A percentile compares a stretch with the other conserved stretches of the same genome.
Evolutionary conservation across 2,888 invertebrate genomes (phyloP).

Genomic region (Reticulitermes lucifugus): DNA sequence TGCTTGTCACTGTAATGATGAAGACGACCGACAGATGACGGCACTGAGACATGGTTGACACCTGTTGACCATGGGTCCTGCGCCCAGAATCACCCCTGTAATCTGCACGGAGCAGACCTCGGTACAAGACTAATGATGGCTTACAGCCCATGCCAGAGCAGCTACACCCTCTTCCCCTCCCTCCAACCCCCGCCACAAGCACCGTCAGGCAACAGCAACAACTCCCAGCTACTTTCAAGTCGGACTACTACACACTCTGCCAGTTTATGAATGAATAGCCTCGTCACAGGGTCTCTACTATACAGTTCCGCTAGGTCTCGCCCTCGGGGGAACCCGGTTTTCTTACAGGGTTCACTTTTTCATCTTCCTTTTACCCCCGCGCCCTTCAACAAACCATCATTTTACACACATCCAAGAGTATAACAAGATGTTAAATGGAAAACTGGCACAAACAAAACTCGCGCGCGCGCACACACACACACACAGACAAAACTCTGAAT

Average conservation of each 20-base stretch:
- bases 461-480: no score
- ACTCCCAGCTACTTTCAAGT: neutral
- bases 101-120: conserved; percentile 25
- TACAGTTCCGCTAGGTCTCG: neutral
- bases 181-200: neutral
- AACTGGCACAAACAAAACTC: neutral
- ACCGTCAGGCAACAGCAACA: no score
- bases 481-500: no score
- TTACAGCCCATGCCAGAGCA: conserved; percentile 3
- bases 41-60: conserved; percentile 21
- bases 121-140: conserved; percentile 10
- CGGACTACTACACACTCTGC: conserved; percentile 16
- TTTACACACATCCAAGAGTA: conserved; percentile 32
- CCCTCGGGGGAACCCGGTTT: conserved; percentile 35
- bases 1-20: neutral
- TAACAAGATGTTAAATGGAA: neutral
- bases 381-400: conserved; percentile 31
- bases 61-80: conserved; percentile 15
- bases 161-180: conserved; percentile 21
- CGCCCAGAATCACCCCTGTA: conserved; percentile 5
- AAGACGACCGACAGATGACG: conserved; percentile 12
- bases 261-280: conserved; percentile 54
- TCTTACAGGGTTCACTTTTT: conserved; percentile 37
- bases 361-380: conserved; percentile 28
- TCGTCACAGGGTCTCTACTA: conserved; percentile 48